Conservation (phyloP, 2,113 vertebrate species). For the Lepisosteus osseus region DNA sequence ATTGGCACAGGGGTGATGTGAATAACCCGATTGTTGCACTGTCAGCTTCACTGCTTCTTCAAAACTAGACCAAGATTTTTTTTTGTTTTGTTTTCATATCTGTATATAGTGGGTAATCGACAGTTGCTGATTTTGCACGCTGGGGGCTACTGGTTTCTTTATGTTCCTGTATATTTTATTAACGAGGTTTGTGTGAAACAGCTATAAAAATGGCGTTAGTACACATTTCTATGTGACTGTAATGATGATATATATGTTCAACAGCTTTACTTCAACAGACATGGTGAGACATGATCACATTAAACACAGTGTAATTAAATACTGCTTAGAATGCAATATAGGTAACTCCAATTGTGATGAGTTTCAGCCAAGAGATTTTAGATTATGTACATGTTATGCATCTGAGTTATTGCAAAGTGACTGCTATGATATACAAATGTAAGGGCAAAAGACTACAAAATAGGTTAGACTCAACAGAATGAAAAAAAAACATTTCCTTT, state of each 20-base stretch:
- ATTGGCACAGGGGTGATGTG: slow-evolving; percentile 32
- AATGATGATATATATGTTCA: neutral
- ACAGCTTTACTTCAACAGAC: slow-evolving; percentile 15
- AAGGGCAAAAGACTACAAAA: slow-evolving; percentile 17
- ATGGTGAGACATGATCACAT: slow-evolving; percentile 27
- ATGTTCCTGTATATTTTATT: neutral
- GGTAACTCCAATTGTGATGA: no score
- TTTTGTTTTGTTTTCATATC: slow-evolving; percentile 24
- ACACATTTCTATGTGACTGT: slow-evolving; percentile 3
- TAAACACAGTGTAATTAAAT: no score
- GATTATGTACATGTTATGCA: no score
- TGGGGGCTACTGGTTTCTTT: slow-evolving; percentile 55
- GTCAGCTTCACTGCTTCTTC: slow-evolving; percentile 45
- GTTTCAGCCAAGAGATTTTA: no score
- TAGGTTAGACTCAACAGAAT: slow-evolving; percentile 39
- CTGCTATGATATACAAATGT: no score
- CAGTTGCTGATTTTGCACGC: slow-evolving; percentile 74
- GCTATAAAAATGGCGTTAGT: neutral
- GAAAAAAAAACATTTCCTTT: no score
- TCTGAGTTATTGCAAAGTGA: no score
- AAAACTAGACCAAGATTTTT: slow-evolving; percentile 55
- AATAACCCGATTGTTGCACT: slow-evolving; percentile 43
- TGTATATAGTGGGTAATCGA: slow-evolving; percentile 61
- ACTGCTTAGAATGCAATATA: no score
- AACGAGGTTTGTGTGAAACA: neutral